A percentile compares a stretch with the other conserved stretches of the same genome.
Evolutionary conservation across 2,113 vertebrate genomes (phyloP).

Genomic region (Myiopsitta monachus): DNA sequence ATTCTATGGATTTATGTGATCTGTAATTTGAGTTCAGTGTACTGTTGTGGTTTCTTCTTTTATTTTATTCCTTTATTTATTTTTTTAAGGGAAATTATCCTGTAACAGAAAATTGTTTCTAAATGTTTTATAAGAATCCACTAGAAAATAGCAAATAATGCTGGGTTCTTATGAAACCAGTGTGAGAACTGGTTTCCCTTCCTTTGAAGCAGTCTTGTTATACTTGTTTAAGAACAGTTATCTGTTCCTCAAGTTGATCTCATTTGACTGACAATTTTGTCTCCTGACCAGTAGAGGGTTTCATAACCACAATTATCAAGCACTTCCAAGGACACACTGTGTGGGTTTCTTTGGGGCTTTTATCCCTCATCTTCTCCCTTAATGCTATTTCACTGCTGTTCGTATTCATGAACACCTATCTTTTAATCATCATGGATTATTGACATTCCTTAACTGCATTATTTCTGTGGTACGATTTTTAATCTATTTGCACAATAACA

Average conservation of each 20-base stretch:
- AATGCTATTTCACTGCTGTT: not conserved
- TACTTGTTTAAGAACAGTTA: not conserved
- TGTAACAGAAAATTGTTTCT: not conserved
- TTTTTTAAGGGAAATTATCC: not conserved
- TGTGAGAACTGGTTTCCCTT: not conserved
- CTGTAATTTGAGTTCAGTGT: not conserved
- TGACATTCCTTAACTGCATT: not conserved
- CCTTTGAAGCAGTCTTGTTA: not conserved
- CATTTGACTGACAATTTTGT: not conserved
- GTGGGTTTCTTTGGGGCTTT: not conserved
- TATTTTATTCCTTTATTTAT: not conserved
- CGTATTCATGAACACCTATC: not conserved
- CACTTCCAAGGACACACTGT: not conserved
- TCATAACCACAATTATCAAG: not conserved
- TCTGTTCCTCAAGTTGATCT: not conserved
- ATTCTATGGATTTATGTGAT: not conserved
- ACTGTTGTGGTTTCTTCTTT: not conserved
- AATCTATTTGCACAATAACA: not conserved
- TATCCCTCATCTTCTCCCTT: not conserved
- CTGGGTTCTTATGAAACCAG: not conserved
- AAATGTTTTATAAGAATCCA: not conserved
- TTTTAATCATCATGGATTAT: not conserved
- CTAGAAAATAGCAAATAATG: not conserved
- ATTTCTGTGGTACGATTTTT: not conserved
- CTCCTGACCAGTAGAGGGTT: conserved; percentile 39